Percentiles rank a stretch among this genome's conserved stretches.
phyloP scores from a whole-genome alignment of 2,113 vertebrate species.

The Aptenodytes forsteri region DNA sequence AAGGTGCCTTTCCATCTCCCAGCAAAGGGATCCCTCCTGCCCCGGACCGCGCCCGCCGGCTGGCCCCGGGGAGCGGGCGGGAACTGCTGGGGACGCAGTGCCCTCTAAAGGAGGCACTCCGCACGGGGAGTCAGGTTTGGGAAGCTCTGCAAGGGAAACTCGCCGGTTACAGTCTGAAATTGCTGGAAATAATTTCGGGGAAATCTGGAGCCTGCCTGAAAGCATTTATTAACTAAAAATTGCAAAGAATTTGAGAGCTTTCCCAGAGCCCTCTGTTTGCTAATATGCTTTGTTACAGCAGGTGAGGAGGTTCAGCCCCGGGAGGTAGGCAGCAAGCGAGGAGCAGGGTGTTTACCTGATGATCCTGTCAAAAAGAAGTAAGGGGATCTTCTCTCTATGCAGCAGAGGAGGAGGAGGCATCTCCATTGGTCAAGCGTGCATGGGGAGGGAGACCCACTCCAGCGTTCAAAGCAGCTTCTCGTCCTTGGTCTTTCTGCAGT shows the following conservation, averaged over 20 bases:
- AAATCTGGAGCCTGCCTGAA: not conserved
- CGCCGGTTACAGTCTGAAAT: not conserved
- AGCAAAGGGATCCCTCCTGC: not conserved
- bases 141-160: not conserved
- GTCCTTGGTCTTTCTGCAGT: not conserved
- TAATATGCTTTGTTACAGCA: not conserved
- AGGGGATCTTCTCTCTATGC: not conserved
- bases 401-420: not conserved
- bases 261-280: not conserved
- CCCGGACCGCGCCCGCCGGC: not conserved
- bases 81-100: not conserved
- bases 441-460: not conserved
- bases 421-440: rapidly evolving
- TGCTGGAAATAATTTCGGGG: not conserved
- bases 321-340: rapidly evolving
- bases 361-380: not conserved
- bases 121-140: rapidly evolving
- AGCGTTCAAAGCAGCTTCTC: not conserved
- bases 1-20: not conserved
- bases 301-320: not conserved
- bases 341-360: not conserved
- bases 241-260: not conserved
- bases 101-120: not conserved
- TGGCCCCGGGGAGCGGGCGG: too few relatives aligned
- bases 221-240: not conserved